These are phyloP conservation scores for Branchipolynoe longqiensis DNA, from an alignment of 2,888 invertebrate genomes.

Conservation along the genomic window DNA sequence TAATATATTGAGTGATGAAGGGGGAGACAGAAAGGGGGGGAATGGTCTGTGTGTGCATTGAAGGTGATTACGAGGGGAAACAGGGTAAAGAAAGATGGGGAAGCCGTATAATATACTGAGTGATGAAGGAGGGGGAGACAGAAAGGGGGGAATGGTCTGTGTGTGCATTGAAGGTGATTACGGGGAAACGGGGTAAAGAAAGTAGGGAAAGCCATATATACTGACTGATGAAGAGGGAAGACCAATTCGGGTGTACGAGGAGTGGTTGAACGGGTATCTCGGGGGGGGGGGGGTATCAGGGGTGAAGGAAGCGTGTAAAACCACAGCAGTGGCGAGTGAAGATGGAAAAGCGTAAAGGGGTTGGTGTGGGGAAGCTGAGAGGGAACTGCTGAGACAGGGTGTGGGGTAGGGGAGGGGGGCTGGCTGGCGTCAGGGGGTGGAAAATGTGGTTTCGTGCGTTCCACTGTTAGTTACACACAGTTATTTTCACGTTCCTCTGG, in stretches of 20 bases:
- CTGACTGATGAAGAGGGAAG: not conserved
- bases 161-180: too few relatives aligned
- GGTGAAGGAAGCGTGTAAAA: too few relatives aligned
- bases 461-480: conserved; percentile 56
- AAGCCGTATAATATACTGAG: too few relatives aligned
- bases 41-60: not conserved
- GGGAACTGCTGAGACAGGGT: too few relatives aligned
- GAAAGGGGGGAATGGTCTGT: not conserved
- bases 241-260: not conserved
- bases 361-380: too few relatives aligned
- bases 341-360: not conserved
- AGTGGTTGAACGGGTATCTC: too few relatives aligned
- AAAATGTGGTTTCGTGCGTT: conserved; percentile 49
- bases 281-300: too few relatives aligned
- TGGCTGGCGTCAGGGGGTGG: not conserved
- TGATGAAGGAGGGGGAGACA: not conserved
- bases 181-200: too few relatives aligned
- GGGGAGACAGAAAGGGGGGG: not conserved
- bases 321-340: not conserved
- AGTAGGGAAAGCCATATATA: too few relatives aligned
- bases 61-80: too few relatives aligned
- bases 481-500: conserved; percentile 51
- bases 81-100: too few relatives aligned
- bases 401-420: not conserved
- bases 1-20: too few relatives aligned